Percentiles rank a stretch among this genome's conserved stretches.
phyloP scores from a whole-genome alignment of 92 coral and sea anemone genomes.

The Virgularia gustaviana region DNA sequence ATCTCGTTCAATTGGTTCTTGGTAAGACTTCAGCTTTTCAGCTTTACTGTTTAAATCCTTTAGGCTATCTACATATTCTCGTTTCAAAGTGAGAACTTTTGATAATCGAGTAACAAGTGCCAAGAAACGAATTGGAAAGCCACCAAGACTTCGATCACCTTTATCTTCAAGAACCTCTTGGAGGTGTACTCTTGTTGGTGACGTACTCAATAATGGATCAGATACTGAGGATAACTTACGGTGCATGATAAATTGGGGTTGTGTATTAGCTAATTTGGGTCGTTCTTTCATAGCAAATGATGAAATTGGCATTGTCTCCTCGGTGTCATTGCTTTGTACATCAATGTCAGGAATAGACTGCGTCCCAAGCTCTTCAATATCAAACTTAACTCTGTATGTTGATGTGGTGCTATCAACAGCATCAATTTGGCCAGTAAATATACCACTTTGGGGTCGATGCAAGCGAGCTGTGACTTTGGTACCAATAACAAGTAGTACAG shows the following conservation, averaged over 20 bases:
- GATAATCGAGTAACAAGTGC: slow-evolving; percentile 95
- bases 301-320: slow-evolving; percentile 93
- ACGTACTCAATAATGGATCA: slow-evolving; percentile 73
- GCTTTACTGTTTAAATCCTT: slow-evolving; percentile 93
- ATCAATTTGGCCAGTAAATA: slow-evolving; percentile 97
- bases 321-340: slow-evolving; percentile 82
- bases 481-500: slow-evolving; percentile 92
- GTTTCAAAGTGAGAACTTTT: slow-evolving; percentile 79
- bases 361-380: slow-evolving; percentile 86
- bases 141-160: slow-evolving; percentile 91
- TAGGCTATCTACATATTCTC: slow-evolving; percentile 88
- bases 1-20: slow-evolving; percentile 93
- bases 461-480: slow-evolving; percentile 97
- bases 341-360: slow-evolving; percentile 89
- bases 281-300: slow-evolving; percentile 89
- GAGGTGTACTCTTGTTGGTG: slow-evolving; percentile 61
- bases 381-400: slow-evolving; percentile 95
- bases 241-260: slow-evolving; percentile 78
- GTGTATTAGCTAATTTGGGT: slow-evolving; percentile 86
- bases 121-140: slow-evolving; percentile 84
- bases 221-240: slow-evolving; percentile 59
- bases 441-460: slow-evolving; percentile 88
- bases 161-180: slow-evolving; percentile 11
- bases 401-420: slow-evolving; percentile 89
- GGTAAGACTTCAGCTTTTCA: slow-evolving; percentile 93